A percentile compares a stretch with the other conserved stretches of the same genome.
phyloP scores from a whole-genome alignment of 2,113 vertebrate species.

The Crotalus tigris region DNA sequence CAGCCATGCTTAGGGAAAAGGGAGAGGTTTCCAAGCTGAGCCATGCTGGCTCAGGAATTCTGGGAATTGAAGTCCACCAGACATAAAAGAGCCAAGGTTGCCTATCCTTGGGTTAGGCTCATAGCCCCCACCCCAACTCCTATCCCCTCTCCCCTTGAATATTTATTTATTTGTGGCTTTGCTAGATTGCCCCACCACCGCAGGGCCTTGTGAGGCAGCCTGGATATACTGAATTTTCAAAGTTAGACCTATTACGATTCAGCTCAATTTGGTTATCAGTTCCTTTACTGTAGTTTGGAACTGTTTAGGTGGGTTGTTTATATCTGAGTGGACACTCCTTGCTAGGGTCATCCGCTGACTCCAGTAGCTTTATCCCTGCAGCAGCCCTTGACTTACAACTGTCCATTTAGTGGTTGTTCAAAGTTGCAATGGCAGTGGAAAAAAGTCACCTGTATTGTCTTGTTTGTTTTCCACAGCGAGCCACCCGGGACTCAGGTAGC shows the following conservation, averaged over 20 bases:
- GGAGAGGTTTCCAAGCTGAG: too few relatives aligned
- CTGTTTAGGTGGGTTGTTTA: not conserved
- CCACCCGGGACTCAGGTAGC: not conserved
- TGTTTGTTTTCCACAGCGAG: not conserved
- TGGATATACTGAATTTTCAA: not conserved
- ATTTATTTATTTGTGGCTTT: not conserved
- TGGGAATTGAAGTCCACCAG: too few relatives aligned
- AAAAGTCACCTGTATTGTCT: not conserved
- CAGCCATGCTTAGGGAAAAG: too few relatives aligned
- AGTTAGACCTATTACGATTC: not conserved
- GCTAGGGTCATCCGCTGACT: not conserved
- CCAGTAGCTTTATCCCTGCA: not conserved
- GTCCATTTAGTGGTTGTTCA: too few relatives aligned
- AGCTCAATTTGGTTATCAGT: not conserved
- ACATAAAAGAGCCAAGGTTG: too few relatives aligned
- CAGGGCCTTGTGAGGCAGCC: not conserved
- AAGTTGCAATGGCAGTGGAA: too few relatives aligned
- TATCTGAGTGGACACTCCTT: not conserved
- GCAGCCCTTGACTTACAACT: too few relatives aligned
- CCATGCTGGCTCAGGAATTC: too few relatives aligned
- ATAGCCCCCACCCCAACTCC: not conserved
- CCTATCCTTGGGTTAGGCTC: too few relatives aligned
- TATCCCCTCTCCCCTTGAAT: not conserved
- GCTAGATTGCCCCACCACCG: not conserved
- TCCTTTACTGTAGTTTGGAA: not conserved